Base-by-base conservation (phyloP, 2,113 vertebrate species). In the Regulus satrapa region DNA sequence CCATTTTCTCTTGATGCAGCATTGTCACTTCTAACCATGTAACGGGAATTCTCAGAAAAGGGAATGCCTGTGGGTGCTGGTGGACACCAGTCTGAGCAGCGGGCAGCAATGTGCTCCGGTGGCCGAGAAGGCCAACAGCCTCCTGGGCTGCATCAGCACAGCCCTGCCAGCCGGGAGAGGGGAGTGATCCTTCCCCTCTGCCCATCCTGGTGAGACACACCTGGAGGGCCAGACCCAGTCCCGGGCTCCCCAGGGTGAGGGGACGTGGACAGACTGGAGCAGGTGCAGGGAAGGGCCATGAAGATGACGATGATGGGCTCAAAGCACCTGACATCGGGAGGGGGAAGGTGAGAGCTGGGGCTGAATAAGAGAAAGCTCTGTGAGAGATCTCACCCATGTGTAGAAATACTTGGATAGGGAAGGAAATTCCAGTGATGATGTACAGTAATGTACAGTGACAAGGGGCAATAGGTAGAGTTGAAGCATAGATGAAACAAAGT, bases 91-190 rank as follows among this genome's bases (percentile, higher is more conserved):
- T 31, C 1, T 41, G 54, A 19, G 45, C 40, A 8, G 2, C 12
- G 80, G 34, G 10, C 41, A 91, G 51, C 62, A 21, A 5, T 1
- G 19, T 51, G 51, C 17, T 56, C n/a, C 18, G 38, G 48, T 17
- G 18, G 41, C 18, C 54, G 26, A 25, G 19, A 2, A 0, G 1
- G 6, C 36, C 20, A 29, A 1, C 9, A 86, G 45, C 54, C 54
- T 54, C 46, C 84, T 54, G 84, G 46, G 73, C 55, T 69, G 83
- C 46, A 23, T 15, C n/a, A 68, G 46, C 45, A 28, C 54, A 76
- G 46, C 73, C 46, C 54, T n/a, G 38, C 23, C 84, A 77, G 73
- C 38, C 3, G 0, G 26, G 32, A 3, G 0, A 31, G 61, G 36
- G 18, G 24, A 4, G 2, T 11, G 26, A 36, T 51, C 62, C 45